These are phyloP conservation scores for Diploscapter pachys DNA, from an alignment of 1,140 invertebrate species.

Conservation along the genomic window DNA sequence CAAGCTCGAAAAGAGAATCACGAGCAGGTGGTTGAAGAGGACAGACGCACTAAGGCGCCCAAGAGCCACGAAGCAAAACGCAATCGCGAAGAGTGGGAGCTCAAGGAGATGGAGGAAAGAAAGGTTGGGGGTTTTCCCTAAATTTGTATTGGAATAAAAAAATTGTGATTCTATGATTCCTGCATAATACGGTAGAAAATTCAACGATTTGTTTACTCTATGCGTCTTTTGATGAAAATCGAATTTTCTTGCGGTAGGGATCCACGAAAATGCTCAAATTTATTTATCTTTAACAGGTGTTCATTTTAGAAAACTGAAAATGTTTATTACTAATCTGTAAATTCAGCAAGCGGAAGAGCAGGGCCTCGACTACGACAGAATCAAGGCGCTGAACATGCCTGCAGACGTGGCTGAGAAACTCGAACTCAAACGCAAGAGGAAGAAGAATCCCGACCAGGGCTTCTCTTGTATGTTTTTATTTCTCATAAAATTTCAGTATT, in stretches of 20 bases:
- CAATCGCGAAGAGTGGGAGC: slow-evolving; percentile 84
- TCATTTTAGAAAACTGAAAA: too few relatives aligned
- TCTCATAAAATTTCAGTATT: too few relatives aligned
- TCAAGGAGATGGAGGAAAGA: slow-evolving; percentile 79
- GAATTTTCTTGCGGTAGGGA: too few relatives aligned
- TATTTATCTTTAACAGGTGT: neutral
- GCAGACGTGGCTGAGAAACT: slow-evolving; percentile 85
- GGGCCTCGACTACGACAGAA: slow-evolving; percentile 85
- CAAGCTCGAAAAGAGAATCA: slow-evolving; percentile 90
- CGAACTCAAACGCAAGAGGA: slow-evolving; percentile 76
- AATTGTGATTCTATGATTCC: too few relatives aligned
- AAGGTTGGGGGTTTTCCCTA: slow-evolving; percentile 61
- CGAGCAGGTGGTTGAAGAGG: slow-evolving; percentile 93
- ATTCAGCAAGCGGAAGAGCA: slow-evolving; percentile 63
- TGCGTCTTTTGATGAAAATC: too few relatives aligned
- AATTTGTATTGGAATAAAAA: neutral
- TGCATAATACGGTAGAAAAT: too few relatives aligned
- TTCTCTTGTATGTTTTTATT: slow-evolving; percentile 76
- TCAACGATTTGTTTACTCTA: too few relatives aligned
- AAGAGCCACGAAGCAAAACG: slow-evolving; percentile 86
- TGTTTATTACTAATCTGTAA: too few relatives aligned
- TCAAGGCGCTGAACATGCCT: slow-evolving; percentile 80
- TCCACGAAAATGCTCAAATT: slow-evolving; percentile 1
- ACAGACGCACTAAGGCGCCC: slow-evolving; percentile 84
- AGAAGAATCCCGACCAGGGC: slow-evolving; percentile 85